These are phyloP conservation scores for Ornithoptera alexandrae DNA, from an alignment of 2,888 invertebrate genomes.

Conservation along the genomic window DNA sequence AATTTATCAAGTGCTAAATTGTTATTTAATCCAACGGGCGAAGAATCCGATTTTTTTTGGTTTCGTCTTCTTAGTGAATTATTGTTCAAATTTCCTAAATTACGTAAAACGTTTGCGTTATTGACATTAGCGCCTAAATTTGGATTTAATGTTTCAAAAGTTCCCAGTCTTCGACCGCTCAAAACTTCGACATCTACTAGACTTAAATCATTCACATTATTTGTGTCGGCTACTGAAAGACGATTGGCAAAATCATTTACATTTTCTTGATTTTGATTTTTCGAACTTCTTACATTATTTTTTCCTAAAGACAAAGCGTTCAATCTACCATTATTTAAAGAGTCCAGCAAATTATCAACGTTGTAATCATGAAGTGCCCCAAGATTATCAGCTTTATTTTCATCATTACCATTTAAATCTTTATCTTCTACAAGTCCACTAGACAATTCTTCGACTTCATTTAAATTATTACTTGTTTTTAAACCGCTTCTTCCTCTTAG, in stretches of 20 bases:
- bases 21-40: neutral
- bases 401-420: neutral
- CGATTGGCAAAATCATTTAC: neutral
- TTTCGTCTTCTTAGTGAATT: no score
- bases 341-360: neutral
- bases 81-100: no score
- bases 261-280: neutral
- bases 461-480: neutral
- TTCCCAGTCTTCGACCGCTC: no score
- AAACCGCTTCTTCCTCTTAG: neutral
- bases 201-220: neutral
- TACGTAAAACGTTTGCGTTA: no score
- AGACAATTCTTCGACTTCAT: neutral
- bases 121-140: neutral
- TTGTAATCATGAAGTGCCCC: neutral
- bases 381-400: neutral
- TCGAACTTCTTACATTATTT: neutral
- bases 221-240: neutral
- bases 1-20: neutral
- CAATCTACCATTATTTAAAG: neutral
- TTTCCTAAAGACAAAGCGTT: neutral
- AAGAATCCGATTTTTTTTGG: neutral
- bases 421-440: neutral
- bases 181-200: no score
- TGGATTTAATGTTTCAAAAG: neutral